Evolutionary conservation across 1,140 invertebrate species (phyloP), one percentile per base, ranked within the genome.

Genomic region (Choristoneura fumiferana): DNA sequence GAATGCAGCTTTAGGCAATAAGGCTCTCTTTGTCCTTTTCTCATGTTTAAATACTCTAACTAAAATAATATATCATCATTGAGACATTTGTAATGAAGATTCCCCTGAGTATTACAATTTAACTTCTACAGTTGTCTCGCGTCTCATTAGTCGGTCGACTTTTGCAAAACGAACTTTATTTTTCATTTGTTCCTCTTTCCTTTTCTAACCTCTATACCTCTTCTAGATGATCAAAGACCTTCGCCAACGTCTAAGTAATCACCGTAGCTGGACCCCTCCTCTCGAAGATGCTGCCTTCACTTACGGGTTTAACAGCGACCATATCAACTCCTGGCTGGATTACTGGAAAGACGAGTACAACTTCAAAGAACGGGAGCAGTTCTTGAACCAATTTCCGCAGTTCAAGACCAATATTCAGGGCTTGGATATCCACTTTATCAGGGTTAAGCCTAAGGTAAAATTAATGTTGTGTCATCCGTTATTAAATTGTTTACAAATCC

Each of bases 281-380:
- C 67, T 95, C 15, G 91, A 94, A 80, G 91, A 89, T 14, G 74
- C 90, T 1, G 89, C 89, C 33, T 95, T 95, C 73, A 76, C 91
- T 17, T 95, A 95, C 78, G 95, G 95, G 4, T 92, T 95, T 63
- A 94, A 94, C 78, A 69, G 91, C 0, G 86, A 92, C 6, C 89
- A 92, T 63, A 67, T 95, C 15, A 74, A 88, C 22, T 84, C 91
- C 54, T 79, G 95, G 15, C 63, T 94, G 10, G 76, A 92, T 40
- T 92, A 94, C 78, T 93, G 94, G 94, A 75, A 79, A n/a, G 91
- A 91, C 8, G 85, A 91, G 12, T 96, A 94, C 74, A 18, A 39
- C 15, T 96, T 95, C 94, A 81, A 69, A 58, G 68, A 92, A 63
- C 86, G 93, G 13, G 92, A 95, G 79, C 67, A 70, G 2, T 89